Evolutionary conservation across 2,888 invertebrate genomes (phyloP).

Genomic region (Andrena trimmerana): DNA sequence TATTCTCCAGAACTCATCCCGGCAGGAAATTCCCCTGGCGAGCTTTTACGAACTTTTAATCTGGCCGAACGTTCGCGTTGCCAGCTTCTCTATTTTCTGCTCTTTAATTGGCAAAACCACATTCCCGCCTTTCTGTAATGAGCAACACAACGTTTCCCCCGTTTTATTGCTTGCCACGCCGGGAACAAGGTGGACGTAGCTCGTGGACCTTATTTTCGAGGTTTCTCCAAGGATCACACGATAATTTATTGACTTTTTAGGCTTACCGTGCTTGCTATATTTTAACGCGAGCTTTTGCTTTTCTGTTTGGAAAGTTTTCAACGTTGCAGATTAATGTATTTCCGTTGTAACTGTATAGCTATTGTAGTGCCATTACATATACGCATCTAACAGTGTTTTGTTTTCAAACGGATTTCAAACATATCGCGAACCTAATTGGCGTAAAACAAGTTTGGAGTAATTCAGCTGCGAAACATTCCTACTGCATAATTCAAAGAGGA

Average conservation of each 20-base stretch:
- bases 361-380: too few relatives aligned
- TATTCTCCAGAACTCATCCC: not conserved
- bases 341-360: too few relatives aligned
- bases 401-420: too few relatives aligned
- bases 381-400: too few relatives aligned
- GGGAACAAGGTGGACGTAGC: not conserved
- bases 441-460: not conserved
- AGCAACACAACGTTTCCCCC: not conserved
- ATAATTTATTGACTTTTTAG: too few relatives aligned
- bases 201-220: conserved; percentile 3
- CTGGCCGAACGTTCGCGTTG: not conserved
- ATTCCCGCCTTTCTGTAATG: not conserved
- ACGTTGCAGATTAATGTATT: too few relatives aligned
- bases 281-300: too few relatives aligned
- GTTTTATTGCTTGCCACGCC: not conserved
- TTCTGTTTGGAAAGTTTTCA: too few relatives aligned
- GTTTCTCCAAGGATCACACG: too few relatives aligned
- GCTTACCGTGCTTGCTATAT: too few relatives aligned
- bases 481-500: not conserved
- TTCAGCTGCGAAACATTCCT: not conserved
- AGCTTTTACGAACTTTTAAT: not conserved
- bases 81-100: not conserved
- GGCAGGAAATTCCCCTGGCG: not conserved
- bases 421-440: conserved; percentile 9
- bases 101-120: not conserved